Conservation (phyloP, 2,888 invertebrate genomes). For the Acrobasis consociella region DNA sequence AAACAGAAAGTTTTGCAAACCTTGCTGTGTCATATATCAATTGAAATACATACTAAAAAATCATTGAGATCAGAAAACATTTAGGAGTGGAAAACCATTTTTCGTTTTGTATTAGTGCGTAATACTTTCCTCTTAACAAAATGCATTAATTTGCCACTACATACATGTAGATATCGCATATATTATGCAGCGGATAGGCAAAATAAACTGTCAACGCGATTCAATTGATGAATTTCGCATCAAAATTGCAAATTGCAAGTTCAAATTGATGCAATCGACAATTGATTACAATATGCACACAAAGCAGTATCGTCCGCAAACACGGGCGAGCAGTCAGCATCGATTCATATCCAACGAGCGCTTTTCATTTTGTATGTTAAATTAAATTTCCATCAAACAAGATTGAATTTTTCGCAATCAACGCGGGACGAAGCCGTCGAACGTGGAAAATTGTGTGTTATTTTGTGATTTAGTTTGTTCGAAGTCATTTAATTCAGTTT, state of each 20-base stretch:
- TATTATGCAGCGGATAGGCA: slow-evolving; percentile 30
- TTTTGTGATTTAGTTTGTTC: slow-evolving; percentile 23
- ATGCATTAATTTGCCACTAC: not conserved
- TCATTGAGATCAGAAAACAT: no score
- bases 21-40: no score
- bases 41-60: no score
- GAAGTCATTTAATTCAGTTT: not conserved
- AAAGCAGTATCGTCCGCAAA: slow-evolving; percentile 75
- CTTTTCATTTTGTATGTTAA: slow-evolving; percentile 82
- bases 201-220: slow-evolving; percentile 47
- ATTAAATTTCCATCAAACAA: slow-evolving; percentile 83
- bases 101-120: no score
- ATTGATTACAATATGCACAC: slow-evolving; percentile 81
- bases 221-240: slow-evolving; percentile 68
- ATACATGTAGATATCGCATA: slow-evolving; percentile 20
- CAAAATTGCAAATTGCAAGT: slow-evolving; percentile 78
- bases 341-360: slow-evolving; percentile 78
- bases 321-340: slow-evolving; percentile 76
- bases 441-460: slow-evolving; percentile 28
- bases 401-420: slow-evolving; percentile 83
- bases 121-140: no score
- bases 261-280: slow-evolving; percentile 76
- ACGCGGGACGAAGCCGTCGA: slow-evolving; percentile 43
- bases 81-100: no score
- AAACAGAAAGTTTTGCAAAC: no score